Percentiles rank a stretch among this genome's conserved stretches.
Conservation (phyloP, 2,113 vertebrate species). For the Serilophus lunatus region DNA sequence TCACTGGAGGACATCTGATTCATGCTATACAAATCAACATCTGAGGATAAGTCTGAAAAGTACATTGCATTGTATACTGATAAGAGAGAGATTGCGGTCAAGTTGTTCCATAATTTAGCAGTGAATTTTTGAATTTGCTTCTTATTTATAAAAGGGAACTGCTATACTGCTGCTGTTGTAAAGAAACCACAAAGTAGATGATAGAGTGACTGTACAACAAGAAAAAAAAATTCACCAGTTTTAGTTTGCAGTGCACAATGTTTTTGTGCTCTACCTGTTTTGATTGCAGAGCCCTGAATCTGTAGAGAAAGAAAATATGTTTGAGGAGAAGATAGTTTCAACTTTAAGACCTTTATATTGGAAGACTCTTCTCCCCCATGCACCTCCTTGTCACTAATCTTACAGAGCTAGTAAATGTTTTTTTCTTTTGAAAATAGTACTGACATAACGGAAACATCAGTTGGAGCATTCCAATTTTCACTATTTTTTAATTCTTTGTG, state of each 20-base stretch:
- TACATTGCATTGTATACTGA: not conserved
- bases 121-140: not conserved
- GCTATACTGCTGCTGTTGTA: not conserved
- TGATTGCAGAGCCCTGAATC: not conserved
- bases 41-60: not conserved
- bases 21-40: not conserved
- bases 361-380: not conserved
- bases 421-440: not conserved
- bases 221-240: not conserved
- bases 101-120: not conserved
- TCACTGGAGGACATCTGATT: not conserved
- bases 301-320: not conserved
- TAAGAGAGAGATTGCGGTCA: not conserved
- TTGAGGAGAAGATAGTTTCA: not conserved
- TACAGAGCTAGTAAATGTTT: not conserved
- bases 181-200: not conserved
- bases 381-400: not conserved
- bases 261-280: not conserved
- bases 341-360: not conserved
- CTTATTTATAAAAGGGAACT: not conserved
- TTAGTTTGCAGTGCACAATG: not conserved
- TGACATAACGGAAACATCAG: not conserved
- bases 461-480: not conserved
- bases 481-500: not conserved
- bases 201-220: not conserved